These are phyloP conservation scores for Drosophila ogumai DNA, from an alignment of 1,140 invertebrate species.

Conservation along the genomic window DNA sequence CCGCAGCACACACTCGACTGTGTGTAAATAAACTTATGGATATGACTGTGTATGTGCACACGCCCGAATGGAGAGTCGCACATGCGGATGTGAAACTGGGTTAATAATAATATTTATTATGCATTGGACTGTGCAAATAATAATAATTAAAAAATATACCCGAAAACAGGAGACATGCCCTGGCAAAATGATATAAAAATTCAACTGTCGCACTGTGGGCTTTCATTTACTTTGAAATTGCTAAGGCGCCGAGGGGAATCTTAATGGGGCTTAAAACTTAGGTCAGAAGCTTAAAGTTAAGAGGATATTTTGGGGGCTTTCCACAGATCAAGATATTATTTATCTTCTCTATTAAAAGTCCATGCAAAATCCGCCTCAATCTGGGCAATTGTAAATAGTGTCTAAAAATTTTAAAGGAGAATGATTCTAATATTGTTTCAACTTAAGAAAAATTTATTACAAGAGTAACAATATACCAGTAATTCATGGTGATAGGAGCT, in stretches of 20 bases:
- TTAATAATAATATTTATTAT: conserved; percentile 82
- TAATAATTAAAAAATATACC: conserved; percentile 79
- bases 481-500: too few species aligned
- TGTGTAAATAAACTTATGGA: conserved; percentile 30
- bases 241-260: background rate
- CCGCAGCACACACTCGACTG: conserved; percentile 3
- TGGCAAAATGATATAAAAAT: conserved; percentile 28
- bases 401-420: too few species aligned
- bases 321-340: background rate
- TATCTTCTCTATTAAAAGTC: background rate
- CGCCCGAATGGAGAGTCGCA: conserved; percentile 15
- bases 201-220: conserved; percentile 20
- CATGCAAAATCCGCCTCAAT: rapidly evolving
- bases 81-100: conserved; percentile 52
- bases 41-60: conserved; percentile 14
- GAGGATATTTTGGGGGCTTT: background rate
- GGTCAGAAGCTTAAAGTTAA: background rate
- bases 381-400: background rate
- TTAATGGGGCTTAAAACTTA: background rate
- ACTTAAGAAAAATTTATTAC: too few species aligned
- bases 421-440: too few species aligned
- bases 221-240: background rate
- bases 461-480: too few species aligned
- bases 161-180: conserved; percentile 37
- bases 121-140: conserved; percentile 73